These are phyloP conservation scores for Tragulus kanchil DNA, from an alignment of 2,113 vertebrate species.

Conservation along the genomic window DNA sequence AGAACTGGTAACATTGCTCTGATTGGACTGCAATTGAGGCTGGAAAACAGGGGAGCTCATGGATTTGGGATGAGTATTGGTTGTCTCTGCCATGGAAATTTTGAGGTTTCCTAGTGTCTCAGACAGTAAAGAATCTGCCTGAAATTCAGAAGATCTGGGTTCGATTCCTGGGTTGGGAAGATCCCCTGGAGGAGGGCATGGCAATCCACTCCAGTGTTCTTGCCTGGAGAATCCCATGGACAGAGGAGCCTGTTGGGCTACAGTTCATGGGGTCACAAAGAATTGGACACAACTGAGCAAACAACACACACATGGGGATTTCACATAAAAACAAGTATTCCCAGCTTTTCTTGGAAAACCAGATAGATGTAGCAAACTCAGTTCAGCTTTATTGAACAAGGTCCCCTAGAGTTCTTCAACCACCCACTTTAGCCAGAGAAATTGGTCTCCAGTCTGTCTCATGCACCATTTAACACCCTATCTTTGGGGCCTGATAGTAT, in stretches of 20 bases:
- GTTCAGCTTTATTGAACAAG: background rate
- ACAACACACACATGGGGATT: background rate
- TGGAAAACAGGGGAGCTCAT: background rate
- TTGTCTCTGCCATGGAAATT: background rate
- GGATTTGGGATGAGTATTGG: background rate
- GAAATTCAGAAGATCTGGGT: too few species aligned
- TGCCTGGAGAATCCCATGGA: too few species aligned
- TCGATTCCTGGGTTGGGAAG: too few species aligned
- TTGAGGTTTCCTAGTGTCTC: too few species aligned
- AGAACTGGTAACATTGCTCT: background rate
- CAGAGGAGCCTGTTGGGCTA: too few species aligned
- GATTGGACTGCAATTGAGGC: background rate
- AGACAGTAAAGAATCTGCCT: too few species aligned
- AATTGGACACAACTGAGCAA: too few species aligned
- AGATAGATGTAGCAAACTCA: conserved; percentile 5
- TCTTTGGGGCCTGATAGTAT: background rate
- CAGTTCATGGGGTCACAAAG: too few species aligned
- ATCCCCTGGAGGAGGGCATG: too few species aligned
- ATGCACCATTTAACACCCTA: background rate
- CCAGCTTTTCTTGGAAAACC: background rate
- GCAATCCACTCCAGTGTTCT: too few species aligned
- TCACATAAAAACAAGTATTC: conserved; percentile 3
- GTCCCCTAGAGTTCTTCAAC: background rate
- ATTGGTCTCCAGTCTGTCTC: background rate
- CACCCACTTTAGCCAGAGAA: background rate